Conservation (phyloP, 2,113 vertebrate species). For the Montifringilla adamsi region DNA sequence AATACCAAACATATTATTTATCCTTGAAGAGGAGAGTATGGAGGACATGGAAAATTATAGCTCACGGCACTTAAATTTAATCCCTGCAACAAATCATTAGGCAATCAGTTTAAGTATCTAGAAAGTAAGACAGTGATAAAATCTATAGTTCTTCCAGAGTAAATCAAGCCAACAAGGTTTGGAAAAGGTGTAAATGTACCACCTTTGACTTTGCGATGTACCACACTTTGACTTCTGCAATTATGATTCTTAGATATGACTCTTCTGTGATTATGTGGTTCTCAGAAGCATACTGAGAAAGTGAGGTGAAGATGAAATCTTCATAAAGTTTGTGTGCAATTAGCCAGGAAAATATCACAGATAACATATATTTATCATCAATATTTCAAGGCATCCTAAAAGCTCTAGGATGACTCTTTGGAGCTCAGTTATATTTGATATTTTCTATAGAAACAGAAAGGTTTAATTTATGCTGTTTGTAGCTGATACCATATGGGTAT, state of each 20-base stretch:
- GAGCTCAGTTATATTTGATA: background rate
- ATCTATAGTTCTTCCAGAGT: background rate
- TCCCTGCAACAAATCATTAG: slow-evolving; percentile 5
- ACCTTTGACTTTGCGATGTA: too few species aligned
- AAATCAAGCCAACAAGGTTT: background rate
- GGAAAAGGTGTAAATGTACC: background rate
- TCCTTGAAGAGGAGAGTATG: background rate
- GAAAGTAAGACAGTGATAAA: background rate
- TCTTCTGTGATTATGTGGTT: background rate
- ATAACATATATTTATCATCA: background rate
- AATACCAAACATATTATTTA: slow-evolving; percentile 19
- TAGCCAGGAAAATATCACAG: background rate
- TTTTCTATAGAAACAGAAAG: background rate
- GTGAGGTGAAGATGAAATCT: background rate
- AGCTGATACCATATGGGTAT: background rate
- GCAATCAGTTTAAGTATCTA: slow-evolving; percentile 1
- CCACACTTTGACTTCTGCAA: background rate
- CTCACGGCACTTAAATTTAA: background rate
- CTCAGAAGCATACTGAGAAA: background rate
- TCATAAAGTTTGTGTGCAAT: background rate
- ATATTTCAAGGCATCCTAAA: background rate
- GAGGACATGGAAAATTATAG: slow-evolving; percentile 5
- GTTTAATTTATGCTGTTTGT: background rate
- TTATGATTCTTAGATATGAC: background rate
- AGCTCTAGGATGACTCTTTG: background rate